Evolutionary conservation across 2,113 vertebrate genomes (phyloP).

Genomic region (Paraplagusia blochii): DNA sequence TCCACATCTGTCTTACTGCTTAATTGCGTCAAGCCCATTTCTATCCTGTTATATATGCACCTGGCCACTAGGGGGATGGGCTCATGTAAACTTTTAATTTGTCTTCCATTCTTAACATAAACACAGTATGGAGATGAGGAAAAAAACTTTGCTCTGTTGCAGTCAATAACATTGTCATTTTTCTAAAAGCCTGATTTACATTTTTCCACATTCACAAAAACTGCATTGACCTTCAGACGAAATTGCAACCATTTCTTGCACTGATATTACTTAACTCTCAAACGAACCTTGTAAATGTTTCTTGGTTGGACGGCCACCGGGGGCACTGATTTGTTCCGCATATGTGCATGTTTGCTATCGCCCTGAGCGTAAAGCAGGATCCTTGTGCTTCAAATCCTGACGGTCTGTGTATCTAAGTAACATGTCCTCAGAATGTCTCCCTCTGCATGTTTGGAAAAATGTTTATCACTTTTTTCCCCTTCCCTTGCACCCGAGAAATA

Average conservation of each 20-base stretch:
- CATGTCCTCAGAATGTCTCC: slow-evolving; percentile 61
- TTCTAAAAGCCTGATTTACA: slow-evolving; percentile 11
- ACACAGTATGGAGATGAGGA: slow-evolving; percentile 33
- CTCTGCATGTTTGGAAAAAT: slow-evolving; percentile 74
- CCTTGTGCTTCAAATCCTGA: slow-evolving; percentile 51
- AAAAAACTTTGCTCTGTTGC: no score
- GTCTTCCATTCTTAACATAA: slow-evolving; percentile 62
- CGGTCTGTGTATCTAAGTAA: slow-evolving; percentile 54
- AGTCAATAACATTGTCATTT: not conserved
- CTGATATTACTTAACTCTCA: slow-evolving; percentile 32
- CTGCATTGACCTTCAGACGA: slow-evolving; percentile 13
- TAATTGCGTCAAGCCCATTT: slow-evolving; percentile 44
- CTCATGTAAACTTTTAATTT: slow-evolving; percentile 36
- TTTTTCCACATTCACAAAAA: slow-evolving; percentile 11
- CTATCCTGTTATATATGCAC: slow-evolving; percentile 38
- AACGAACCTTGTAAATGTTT: slow-evolving; percentile 37
- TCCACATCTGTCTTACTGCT: slow-evolving; percentile 35
- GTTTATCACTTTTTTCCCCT: slow-evolving; percentile 50
- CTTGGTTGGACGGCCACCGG: slow-evolving; percentile 28
- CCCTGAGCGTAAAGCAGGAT: slow-evolving; percentile 39
- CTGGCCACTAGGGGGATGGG: slow-evolving; percentile 40
- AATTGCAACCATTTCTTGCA: slow-evolving; percentile 38
- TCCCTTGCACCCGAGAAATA: slow-evolving; percentile 45
- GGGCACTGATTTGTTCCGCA: slow-evolving; percentile 51
- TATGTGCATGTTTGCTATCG: slow-evolving; percentile 70